Conservation (phyloP, 2,888 invertebrate species). For the Rhingia campestris region DNA sequence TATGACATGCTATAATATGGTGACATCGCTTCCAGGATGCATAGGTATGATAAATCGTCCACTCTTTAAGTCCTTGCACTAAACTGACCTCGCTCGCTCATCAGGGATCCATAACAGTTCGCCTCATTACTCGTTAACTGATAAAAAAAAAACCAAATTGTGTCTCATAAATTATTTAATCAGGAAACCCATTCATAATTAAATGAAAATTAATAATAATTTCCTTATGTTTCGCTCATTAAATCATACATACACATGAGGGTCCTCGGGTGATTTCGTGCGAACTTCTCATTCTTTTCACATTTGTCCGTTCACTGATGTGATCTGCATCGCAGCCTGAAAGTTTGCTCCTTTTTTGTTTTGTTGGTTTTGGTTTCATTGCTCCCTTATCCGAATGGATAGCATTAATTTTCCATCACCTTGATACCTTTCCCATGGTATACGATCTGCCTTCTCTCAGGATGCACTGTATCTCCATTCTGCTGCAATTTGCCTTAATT, state of each 20-base stretch:
- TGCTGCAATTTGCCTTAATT: conserved; percentile 69
- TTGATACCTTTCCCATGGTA: conserved; percentile 54
- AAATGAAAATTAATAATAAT: conserved; percentile 59
- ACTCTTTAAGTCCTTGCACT: not conserved
- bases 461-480: conserved; percentile 63
- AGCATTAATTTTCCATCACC: conserved; percentile 65
- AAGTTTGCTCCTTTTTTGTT: not conserved
- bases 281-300: conserved; percentile 28
- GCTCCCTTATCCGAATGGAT: conserved; percentile 50
- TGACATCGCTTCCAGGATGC: not conserved
- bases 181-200: conserved; percentile 58
- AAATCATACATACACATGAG: conserved; percentile 33
- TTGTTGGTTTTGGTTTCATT: not conserved
- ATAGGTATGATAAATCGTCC: not conserved
- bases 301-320: conserved; percentile 16
- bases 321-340: conserved; percentile 30
- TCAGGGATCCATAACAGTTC: not conserved
- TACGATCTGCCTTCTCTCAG: conserved; percentile 49
- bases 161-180: conserved; percentile 31
- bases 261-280: conserved; percentile 12
- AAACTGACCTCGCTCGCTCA: too few species aligned
- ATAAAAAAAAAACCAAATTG: not conserved
- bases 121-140: conserved; percentile 3
- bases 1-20: too few species aligned
- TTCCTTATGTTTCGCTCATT: conserved; percentile 36